Evolutionary conservation across 2,888 invertebrate genomes (phyloP), one percentile per base, ranked within the genome.

Genomic region (Aleiodes alternator): DNA sequence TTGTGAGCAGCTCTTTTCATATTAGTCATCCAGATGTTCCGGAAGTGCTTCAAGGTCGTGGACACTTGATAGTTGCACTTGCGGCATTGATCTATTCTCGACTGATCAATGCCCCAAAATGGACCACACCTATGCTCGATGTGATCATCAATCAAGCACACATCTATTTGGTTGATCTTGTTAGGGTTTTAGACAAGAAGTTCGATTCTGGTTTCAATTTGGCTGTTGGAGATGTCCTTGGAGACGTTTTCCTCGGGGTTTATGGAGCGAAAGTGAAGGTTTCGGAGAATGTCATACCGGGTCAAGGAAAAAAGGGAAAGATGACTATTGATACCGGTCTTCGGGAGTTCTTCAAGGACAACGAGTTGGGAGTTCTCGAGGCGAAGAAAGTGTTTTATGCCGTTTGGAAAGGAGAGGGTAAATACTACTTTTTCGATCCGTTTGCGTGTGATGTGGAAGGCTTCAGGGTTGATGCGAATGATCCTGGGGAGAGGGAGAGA

Each of bases 61-160:
- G 84, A 4, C 84, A 87, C 72, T 74, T 88, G 31, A 78, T 87
- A 9, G 71, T 89, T 6, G 87, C 88, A 1, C 23, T 89, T 0
- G 84, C 84, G 0, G 84, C 86, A 0, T 34, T 88, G 0, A 79
- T 89, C 9, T 89, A 89, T 43, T 85, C 88, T 0, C 81, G 85
- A 1, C 56, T 89, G 12, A 80, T 87, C 8, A 83, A 80, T 43
- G 79, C 86, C 0, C 87, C 86, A 34, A 88, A 86, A 14, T 89
- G 89, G 89, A 85, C 84, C 0, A 85, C 80, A 6, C 79, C 82
- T 0, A 72, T 89, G 61, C 69, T 89, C 3, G 87, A 89, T 69
- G 55, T 89, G 14, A 89, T 89, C n/a, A 85, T 89, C 73, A 88
- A 89, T 55, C 87, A 89, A 34, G 80, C 89, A 0, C 86, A 88